Percentiles rank a stretch among this genome's conserved stretches.
Evolutionary conservation across 2,113 vertebrate species (phyloP).

Genomic region (Charadrius vociferus): DNA sequence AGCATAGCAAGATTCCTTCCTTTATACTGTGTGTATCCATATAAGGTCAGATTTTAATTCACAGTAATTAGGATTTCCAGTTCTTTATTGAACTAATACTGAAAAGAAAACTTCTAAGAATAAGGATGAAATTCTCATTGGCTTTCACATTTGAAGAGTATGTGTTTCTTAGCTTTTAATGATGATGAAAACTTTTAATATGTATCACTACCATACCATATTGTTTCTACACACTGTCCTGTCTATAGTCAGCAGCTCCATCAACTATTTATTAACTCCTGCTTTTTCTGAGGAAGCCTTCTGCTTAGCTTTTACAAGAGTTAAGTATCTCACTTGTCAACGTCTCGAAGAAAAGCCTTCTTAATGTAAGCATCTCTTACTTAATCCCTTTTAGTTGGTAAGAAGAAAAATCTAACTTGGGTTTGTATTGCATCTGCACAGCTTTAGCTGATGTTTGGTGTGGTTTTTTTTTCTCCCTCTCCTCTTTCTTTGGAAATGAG

Average conservation of each 20-base stretch:
- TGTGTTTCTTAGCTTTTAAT: neutral
- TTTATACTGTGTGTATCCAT: neutral
- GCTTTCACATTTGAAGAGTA: neutral
- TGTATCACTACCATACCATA: neutral
- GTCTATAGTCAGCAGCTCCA: neutral
- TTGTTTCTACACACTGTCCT: neutral
- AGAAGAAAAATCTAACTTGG: neutral
- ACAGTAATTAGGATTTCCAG: neutral
- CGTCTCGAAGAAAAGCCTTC: neutral
- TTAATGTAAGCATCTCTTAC: neutral
- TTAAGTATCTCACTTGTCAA: neutral
- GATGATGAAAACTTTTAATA: neutral
- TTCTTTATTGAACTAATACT: neutral
- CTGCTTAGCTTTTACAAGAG: neutral
- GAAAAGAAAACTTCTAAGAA: neutral
- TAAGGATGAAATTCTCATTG: neutral
- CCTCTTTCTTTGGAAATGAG: neutral
- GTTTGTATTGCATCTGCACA: neutral
- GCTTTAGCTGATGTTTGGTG: neutral
- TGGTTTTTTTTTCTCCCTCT: neutral
- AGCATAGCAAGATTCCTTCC: neutral
- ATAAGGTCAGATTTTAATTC: neutral
- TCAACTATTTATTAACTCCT: neutral
- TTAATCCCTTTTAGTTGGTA: neutral
- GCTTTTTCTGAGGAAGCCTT: neutral